A percentile compares a stretch with the other conserved stretches of the same genome.
Evolutionary conservation across 2,113 vertebrate species (phyloP).

Genomic region (Sebastes fasciatus): DNA sequence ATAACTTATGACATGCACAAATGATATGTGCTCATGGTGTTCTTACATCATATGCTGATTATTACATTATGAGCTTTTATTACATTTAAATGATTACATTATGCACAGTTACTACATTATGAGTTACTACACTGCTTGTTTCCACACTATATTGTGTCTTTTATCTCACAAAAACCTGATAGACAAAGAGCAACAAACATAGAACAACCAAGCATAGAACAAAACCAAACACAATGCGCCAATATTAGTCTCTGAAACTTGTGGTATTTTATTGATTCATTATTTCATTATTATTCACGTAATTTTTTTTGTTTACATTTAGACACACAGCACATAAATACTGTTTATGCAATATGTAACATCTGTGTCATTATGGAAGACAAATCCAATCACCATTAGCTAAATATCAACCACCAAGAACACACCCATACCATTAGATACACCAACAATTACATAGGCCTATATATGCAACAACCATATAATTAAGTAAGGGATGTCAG

Average conservation of each 20-base stretch:
- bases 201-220: neutral
- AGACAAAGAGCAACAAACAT: neutral
- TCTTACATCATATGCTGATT: no score
- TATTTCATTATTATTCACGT: neutral
- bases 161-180: neutral
- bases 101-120: no score
- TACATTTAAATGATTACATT: no score
- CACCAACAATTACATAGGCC: neutral
- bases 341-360: neutral
- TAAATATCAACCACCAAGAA: neutral
- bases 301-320: neutral
- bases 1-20: no score
- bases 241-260: neutral
- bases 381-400: neutral
- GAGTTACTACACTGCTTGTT: no score
- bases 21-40: no score
- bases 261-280: neutral
- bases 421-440: neutral
- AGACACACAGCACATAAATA: neutral
- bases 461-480: neutral
- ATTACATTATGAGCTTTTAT: no score
- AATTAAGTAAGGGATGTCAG: neutral
- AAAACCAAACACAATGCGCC: neutral
- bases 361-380: neutral
- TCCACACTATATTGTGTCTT: neutral